These are phyloP conservation scores for Enteromius thamalakanensis DNA, from an alignment of 2,797 vertebrate genomes.

Conservation along the genomic window DNA sequence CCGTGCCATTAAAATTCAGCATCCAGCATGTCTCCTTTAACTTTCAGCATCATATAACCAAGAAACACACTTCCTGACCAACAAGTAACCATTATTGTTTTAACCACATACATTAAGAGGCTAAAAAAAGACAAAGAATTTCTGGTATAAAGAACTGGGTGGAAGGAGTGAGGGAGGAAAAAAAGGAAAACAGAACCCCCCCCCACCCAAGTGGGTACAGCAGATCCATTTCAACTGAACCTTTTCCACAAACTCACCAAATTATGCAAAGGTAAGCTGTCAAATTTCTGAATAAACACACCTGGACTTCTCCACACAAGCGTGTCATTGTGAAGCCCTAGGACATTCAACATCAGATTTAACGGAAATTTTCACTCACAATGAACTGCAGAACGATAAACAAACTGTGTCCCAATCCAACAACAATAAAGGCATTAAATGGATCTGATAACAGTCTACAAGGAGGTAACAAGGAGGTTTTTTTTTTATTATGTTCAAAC, in stretches of 20 bases:
- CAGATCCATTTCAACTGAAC: constrained; percentile 62
- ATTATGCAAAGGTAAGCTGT: constrained; percentile 15
- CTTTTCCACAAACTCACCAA: constrained; percentile 63
- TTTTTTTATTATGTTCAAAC: background rate
- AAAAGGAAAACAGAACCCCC: background rate
- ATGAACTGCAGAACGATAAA: background rate
- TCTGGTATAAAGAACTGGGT: background rate
- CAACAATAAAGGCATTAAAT: constrained; percentile 35
- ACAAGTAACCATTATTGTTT: background rate
- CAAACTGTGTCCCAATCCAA: background rate
- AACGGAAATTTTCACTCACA: background rate
- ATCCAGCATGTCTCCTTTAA: constrained; percentile 21
- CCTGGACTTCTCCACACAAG: constrained; percentile 56
- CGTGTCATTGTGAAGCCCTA: constrained; percentile 63
- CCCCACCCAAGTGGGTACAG: constrained; percentile 59
- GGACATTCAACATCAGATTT: background rate
- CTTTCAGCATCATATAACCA: background rate
- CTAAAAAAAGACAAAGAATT: background rate
- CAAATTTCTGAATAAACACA: constrained; percentile 52
- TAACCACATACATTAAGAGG: background rate
- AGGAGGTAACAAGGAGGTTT: no score
- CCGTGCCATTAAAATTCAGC: constrained; percentile 51
- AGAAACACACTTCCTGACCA: background rate
- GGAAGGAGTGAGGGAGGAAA: background rate
- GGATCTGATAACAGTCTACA: background rate